These are phyloP conservation scores for Desmodus rotundus DNA, from an alignment of 2,113 vertebrate species.

Conservation along the genomic window DNA sequence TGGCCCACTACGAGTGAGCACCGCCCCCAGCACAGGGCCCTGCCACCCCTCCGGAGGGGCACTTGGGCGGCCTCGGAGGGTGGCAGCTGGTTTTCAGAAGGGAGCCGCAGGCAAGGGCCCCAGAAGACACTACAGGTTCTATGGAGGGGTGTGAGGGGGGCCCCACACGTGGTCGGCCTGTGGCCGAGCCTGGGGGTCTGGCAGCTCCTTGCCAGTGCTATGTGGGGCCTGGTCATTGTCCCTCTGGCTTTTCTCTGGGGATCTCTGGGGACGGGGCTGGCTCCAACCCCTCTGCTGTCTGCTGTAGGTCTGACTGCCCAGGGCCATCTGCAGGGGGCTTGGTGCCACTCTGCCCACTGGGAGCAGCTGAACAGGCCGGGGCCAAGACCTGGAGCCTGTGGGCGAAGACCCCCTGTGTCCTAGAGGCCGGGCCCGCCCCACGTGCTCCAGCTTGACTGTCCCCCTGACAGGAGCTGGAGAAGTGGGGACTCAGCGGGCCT, in stretches of 20 bases:
- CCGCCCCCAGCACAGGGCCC: neutral
- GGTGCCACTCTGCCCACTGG: neutral
- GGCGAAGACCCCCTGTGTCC: rapidly evolving
- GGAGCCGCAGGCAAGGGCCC: too few relatives aligned
- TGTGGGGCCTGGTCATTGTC: neutral
- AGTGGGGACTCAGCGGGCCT: too few relatives aligned
- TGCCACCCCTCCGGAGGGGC: neutral
- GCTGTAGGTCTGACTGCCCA: neutral
- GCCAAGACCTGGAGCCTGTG: neutral
- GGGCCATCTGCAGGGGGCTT: too few relatives aligned
- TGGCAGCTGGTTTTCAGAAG: neutral
- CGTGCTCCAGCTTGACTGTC: neutral
- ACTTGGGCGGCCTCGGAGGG: rapidly evolving
- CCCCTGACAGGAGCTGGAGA: neutral
- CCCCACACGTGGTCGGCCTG: neutral
- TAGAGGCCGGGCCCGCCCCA: neutral
- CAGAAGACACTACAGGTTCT: rapidly evolving
- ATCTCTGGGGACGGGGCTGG: neutral
- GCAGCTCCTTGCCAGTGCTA: rapidly evolving
- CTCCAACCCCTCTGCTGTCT: too few relatives aligned
- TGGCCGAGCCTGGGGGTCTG: neutral
- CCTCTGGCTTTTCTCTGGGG: neutral
- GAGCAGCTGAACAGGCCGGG: neutral
- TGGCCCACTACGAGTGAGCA: rapidly evolving
- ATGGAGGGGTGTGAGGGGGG: neutral